Conservation (phyloP, 2,888 invertebrate species). For the Troides helena region DNA sequence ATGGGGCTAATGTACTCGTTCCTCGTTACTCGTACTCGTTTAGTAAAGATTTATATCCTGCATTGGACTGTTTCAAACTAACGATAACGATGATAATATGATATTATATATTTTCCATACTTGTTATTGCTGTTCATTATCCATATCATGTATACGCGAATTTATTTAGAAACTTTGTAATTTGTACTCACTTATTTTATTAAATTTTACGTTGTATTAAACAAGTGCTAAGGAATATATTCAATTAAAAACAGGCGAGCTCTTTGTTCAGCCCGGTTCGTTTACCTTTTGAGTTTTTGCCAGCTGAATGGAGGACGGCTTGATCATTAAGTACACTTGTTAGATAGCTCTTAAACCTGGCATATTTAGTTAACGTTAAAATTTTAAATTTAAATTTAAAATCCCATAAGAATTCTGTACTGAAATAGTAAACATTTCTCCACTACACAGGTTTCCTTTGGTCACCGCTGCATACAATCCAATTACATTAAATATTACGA, state of each 20-base stretch:
- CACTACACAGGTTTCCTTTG: background rate
- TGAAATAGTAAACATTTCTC: background rate
- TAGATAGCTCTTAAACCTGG: conserved; percentile 39
- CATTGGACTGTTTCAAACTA: no score
- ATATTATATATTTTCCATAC: no score
- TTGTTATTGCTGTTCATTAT: no score
- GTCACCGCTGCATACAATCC: background rate
- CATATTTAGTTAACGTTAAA: background rate
- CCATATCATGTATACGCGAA: no score
- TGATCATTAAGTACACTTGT: conserved; percentile 70
- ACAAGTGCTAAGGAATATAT: conserved; percentile 26
- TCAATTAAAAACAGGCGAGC: conserved; percentile 55
- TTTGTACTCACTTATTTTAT: background rate
- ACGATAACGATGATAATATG: no score
- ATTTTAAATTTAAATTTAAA: background rate
- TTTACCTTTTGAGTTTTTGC: conserved; percentile 68
- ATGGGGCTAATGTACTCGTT: no score
- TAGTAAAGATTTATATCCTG: no score
- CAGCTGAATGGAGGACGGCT: conserved; percentile 51
- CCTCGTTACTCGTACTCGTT: no score
- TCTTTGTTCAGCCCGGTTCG: conserved; percentile 58
- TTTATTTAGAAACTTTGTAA: background rate
- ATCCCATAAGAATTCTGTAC: background rate
- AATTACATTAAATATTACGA: background rate
- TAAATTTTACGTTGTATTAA: background rate